These are phyloP conservation scores for Glyphotaelius pellucidus DNA, from an alignment of 2,888 invertebrate species.

Conservation along the genomic window DNA sequence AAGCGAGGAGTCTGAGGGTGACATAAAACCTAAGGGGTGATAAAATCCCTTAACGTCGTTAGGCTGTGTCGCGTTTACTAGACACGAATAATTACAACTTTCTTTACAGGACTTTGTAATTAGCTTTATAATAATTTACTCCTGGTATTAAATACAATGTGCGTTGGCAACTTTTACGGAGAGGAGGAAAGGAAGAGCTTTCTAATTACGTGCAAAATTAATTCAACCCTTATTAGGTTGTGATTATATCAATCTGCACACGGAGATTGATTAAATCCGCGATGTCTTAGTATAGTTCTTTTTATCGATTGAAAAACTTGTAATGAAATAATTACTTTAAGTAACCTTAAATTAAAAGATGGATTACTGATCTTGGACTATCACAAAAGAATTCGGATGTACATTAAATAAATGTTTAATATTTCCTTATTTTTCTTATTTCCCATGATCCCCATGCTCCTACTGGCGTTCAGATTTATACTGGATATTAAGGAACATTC, in stretches of 20 bases:
- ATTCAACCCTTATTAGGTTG: background rate
- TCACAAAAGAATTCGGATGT: too few relatives aligned
- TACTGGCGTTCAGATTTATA: too few relatives aligned
- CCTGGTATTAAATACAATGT: conserved; percentile 16
- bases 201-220: background rate
- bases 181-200: background rate
- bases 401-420: too few relatives aligned
- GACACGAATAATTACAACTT: conserved; percentile 45
- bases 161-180: background rate
- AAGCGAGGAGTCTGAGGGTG: background rate
- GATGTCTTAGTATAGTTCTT: too few relatives aligned
- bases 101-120: conserved; percentile 55
- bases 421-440: too few relatives aligned
- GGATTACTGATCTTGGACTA: too few relatives aligned
- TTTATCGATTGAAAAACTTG: too few relatives aligned
- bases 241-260: background rate
- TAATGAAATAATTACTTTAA: too few relatives aligned
- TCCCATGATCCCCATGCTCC: too few relatives aligned
- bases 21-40: background rate
- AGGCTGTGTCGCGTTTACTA: conserved; percentile 34
- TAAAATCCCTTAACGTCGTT: conserved; percentile 5
- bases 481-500: too few relatives aligned
- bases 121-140: conserved; percentile 54
- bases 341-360: too few relatives aligned
- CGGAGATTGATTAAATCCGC: too few relatives aligned